Evolutionary conservation across 2,797 vertebrate species (phyloP).

Genomic region (Amphiprion clarkii): DNA sequence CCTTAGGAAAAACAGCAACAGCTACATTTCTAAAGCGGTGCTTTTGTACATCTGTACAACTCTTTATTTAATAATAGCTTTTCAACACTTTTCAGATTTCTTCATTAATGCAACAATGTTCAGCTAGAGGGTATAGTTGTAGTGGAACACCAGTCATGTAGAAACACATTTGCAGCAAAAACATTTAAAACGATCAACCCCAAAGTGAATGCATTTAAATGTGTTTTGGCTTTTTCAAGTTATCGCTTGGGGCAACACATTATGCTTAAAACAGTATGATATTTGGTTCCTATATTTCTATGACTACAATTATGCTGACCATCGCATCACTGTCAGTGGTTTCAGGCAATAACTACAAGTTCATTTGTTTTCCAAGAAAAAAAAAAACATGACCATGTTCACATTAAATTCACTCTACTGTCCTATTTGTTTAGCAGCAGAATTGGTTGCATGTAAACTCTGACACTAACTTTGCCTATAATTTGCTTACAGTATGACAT

Average conservation of each 20-base stretch:
- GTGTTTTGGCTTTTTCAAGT: not conserved
- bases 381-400: too few relatives aligned
- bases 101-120: not conserved
- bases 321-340: too few relatives aligned
- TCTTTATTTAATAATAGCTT: slow-evolving; percentile 3
- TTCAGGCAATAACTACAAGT: too few relatives aligned
- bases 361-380: too few relatives aligned
- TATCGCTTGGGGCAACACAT: not conserved
- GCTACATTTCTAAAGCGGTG: slow-evolving; percentile 12
- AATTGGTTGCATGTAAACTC: not conserved
- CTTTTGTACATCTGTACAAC: slow-evolving; percentile 1
- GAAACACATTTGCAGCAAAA: too few relatives aligned
- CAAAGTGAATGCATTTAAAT: too few relatives aligned
- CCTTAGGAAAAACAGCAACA: slow-evolving; percentile 2
- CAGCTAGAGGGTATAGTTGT: not conserved
- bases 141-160: too few relatives aligned
- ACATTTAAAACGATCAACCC: too few relatives aligned
- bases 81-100: slow-evolving; percentile 11
- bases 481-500: not conserved
- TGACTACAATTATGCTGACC: not conserved
- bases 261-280: slow-evolving; percentile 9
- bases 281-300: not conserved
- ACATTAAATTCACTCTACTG: not conserved
- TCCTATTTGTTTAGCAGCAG: not conserved
- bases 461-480: not conserved